Conservation (phyloP, 2,888 invertebrate species). For the Andrena trimmerana region DNA sequence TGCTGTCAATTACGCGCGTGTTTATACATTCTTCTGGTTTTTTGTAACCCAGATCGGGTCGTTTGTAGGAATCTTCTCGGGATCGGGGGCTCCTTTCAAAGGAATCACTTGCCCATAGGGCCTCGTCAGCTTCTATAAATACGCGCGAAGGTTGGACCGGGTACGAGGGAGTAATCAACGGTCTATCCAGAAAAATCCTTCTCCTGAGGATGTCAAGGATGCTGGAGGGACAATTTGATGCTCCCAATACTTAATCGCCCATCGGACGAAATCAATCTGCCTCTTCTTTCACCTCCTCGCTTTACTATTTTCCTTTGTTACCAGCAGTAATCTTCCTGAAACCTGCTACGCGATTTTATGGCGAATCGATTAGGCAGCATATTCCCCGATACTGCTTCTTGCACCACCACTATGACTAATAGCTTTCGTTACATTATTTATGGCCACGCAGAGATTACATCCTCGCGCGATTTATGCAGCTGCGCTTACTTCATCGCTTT, state of each 20-base stretch:
- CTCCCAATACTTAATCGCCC: too few species aligned
- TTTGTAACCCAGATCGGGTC: not conserved
- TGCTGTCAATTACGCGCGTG: conserved; percentile 33
- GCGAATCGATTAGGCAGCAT: conserved; percentile 60
- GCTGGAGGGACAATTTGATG: too few species aligned
- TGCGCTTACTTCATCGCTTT: conserved; percentile 2
- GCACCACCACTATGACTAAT: conserved; percentile 57
- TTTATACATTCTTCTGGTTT: conserved; percentile 1
- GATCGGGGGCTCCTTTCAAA: not conserved
- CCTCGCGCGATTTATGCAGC: conserved; percentile 52
- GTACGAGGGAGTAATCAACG: too few species aligned
- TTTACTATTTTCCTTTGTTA: not conserved
- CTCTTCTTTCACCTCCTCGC: too few species aligned
- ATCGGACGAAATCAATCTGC: too few species aligned
- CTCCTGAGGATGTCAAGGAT: too few species aligned
- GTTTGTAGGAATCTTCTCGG: not conserved
- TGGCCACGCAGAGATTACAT: conserved; percentile 55
- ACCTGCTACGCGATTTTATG: conserved; percentile 45
- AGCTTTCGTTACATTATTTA: conserved; percentile 66
- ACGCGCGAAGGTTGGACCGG: too few species aligned
- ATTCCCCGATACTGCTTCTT: conserved; percentile 28
- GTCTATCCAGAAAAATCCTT: not conserved
- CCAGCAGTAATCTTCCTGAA: conserved; percentile 21
- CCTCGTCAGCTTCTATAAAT: conserved; percentile 6
- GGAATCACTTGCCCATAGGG: not conserved